These are phyloP conservation scores for Acanthopagrus latus DNA, from an alignment of 2,797 vertebrate species.

Conservation along the genomic window DNA sequence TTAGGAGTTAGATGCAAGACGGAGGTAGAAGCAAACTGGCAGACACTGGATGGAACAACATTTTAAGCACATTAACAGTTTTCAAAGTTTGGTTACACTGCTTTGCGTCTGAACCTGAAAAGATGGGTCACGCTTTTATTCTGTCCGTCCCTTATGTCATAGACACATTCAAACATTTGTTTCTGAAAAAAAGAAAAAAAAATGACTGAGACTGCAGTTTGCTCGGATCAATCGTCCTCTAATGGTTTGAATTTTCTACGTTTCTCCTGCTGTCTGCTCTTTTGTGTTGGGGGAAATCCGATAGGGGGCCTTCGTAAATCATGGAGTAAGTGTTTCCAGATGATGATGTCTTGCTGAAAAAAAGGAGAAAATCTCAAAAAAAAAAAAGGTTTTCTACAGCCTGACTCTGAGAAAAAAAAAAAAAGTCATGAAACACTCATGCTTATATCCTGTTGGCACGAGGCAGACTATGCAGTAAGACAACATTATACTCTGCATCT, in stretches of 20 bases:
- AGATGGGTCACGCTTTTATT: conserved; percentile 3
- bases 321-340: conserved; percentile 88
- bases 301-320: conserved; percentile 85
- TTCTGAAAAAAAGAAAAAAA: conserved; percentile 16
- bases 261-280: conserved; percentile 72
- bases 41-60: conserved; percentile 8
- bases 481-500: conserved; percentile 53
- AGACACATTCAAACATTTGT: conserved; percentile 39
- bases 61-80: not conserved
- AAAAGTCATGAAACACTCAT: conserved; percentile 54
- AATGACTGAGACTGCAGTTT: conserved; percentile 31
- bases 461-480: conserved; percentile 58
- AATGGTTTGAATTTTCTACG: conserved; percentile 72
- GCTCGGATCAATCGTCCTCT: conserved; percentile 58
- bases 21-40: conserved; percentile 26
- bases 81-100: not conserved
- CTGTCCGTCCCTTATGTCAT: not conserved
- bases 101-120: conserved; percentile 27
- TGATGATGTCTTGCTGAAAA: conserved; percentile 77
- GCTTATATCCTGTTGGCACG: conserved; percentile 75
- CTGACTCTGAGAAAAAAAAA: conserved; percentile 52
- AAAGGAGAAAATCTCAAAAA: conserved; percentile 58
- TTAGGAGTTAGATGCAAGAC: conserved; percentile 40
- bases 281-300: conserved; percentile 83
- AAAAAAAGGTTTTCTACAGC: conserved; percentile 71